Evolutionary conservation across 2,888 invertebrate genomes (phyloP).

Genomic region (Euplagia quadripunctaria): DNA sequence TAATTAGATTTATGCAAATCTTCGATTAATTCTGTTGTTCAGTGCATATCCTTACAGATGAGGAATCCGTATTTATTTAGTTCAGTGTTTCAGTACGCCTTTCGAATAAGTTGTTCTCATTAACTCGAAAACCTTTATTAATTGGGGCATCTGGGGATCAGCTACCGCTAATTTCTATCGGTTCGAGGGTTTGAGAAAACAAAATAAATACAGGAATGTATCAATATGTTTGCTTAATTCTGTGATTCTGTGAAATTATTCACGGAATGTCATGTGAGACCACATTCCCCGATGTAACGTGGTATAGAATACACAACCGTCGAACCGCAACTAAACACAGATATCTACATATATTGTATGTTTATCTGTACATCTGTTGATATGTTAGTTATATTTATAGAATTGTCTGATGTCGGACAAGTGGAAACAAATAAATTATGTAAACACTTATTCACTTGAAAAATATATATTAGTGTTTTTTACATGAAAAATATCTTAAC

Average conservation of each 20-base stretch:
- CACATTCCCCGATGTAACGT: not conserved
- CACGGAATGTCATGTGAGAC: not conserved
- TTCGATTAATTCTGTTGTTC: not conserved
- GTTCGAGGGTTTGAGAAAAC: not conserved
- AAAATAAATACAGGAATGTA: not conserved
- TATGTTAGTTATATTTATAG: not conserved
- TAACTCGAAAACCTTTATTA: slow-evolving; percentile 21
- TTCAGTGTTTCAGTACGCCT: slow-evolving; percentile 4
- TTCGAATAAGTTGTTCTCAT: slow-evolving; percentile 23
- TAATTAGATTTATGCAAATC: not conserved
- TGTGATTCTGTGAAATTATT: not conserved
- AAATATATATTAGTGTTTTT: no score
- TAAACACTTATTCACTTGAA: no score
- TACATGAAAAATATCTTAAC: no score
- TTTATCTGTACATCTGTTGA: not conserved
- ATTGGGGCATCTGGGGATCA: slow-evolving; percentile 17
- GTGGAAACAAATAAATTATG: no score
- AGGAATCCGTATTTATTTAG: slow-evolving; percentile 26
- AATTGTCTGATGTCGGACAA: no score
- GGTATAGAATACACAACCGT: not conserved
- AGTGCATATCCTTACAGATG: not conserved
- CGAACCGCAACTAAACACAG: not conserved
- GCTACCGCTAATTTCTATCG: slow-evolving; percentile 9
- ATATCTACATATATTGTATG: not conserved
- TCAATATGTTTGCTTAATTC: not conserved